Evolutionary conservation across 64 coral and sea anemone genomes (phyloP), one percentile per base, ranked within the genome.

Genomic region (Pocillopora damicornis): DNA sequence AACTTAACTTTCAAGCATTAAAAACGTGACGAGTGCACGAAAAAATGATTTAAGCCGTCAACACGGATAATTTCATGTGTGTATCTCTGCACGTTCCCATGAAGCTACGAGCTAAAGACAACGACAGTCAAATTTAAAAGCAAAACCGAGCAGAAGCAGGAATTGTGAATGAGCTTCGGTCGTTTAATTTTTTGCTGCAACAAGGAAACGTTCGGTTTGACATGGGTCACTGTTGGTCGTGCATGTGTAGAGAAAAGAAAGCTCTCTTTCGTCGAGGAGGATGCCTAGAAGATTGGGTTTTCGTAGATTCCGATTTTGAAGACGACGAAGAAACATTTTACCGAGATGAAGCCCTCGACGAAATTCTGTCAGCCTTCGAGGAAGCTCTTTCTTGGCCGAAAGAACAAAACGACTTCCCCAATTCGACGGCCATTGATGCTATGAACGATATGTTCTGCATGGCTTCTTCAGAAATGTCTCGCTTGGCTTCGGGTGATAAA

Each of bases 221-320:
- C 65, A 85, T 85, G 81, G 81, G 81, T 1, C 81, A 85, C 65
- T 85, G 81, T 85, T 85, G 81, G 13, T 85, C 81, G 30, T 85
- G 81, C 37, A 65, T 72, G 11, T 85, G 81, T 42, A 67, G 71
- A 14, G 72, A 85, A 4, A 85, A 66, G 13, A 85, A 57, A 9
- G 37, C 20, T 66, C 72, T 85, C 81, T 11, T 58, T 56, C 45
- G 68, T 10, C 36, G 12, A 25, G 10, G 12, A 14, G 10, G 15
- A 42, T 14, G 23, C 38, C 20, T 16, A 1, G 63, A 85, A 36
- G 81, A 85, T 18, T 85, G 81, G 81, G 65, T 85, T 4, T 85
- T 25, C 37, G 38, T 85, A 38, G 81, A 85, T 22, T 79, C 13
- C 77, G 65, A 85, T 72, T 71, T 65, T 72, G 81, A 85, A 0